These are phyloP conservation scores for Theocolax elegans DNA, from an alignment of 1,140 invertebrate species.

Conservation along the genomic window DNA sequence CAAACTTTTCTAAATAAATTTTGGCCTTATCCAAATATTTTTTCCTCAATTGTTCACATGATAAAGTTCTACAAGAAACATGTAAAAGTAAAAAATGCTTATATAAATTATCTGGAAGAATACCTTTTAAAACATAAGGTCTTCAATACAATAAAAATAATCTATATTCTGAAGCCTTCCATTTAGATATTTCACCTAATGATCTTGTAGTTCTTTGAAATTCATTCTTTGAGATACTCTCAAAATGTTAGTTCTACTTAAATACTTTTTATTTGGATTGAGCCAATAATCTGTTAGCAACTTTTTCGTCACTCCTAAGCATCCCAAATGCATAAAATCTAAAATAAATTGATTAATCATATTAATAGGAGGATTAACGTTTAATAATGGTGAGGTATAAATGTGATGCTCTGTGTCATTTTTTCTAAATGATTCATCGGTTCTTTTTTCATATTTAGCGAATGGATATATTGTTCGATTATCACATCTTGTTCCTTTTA, in stretches of 20 bases:
- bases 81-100: conserved; percentile 44
- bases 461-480: conserved; percentile 2
- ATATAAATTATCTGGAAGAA: conserved; percentile 22
- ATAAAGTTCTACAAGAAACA: conserved; percentile 37
- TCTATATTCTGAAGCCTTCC: conserved; percentile 45
- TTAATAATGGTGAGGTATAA: conserved; percentile 31
- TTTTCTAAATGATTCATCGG: conserved; percentile 36
- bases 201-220: conserved; percentile 40
- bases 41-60: neutral
- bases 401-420: conserved; percentile 29
- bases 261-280: neutral
- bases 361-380: conserved; percentile 40
- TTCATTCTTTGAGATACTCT: conserved; percentile 39
- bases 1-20: neutral
- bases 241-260: neutral
- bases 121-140: conserved; percentile 39
- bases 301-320: conserved; percentile 50
- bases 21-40: neutral
- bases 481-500: conserved; percentile 23
- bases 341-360: conserved; percentile 45
- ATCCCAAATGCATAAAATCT: conserved; percentile 51
- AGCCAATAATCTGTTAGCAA: conserved; percentile 45
- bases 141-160: conserved; percentile 46
- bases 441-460: conserved; percentile 23
- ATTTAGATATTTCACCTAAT: conserved; percentile 23